Base-by-base conservation (phyloP, 30 jellyfish, hydroid and myxozoan genomes). In the Clytia hemisphaerica region DNA sequence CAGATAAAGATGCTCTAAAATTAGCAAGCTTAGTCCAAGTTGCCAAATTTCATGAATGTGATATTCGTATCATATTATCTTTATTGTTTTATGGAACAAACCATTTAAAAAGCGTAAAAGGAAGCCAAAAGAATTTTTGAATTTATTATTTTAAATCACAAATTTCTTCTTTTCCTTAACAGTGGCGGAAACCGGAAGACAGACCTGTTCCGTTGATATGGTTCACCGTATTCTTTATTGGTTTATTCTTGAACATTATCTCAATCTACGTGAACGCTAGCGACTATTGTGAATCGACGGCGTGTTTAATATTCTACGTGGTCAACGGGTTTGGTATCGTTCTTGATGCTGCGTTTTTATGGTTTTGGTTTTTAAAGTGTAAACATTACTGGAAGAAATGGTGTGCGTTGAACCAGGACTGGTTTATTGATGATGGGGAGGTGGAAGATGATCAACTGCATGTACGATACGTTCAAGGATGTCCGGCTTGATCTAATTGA, bases 131-230 rank as follows among this genome's bases (percentile, higher is more conserved):
- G n/a, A n/a, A n/a, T n/a, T n/a, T n/a, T n/a, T n/a, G n/a, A n/a
- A n/a, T n/a, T n/a, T n/a, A n/a, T 26, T 36, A 14, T 16, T 65
- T 24, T 7, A 9, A 5, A 4, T 32, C 37, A 22, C 9, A 15
- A 16, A 32, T 59, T 7, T 57, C 31, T 75, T 4, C 22, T 30
- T 33, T 45, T 2, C 46, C 24, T 26, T 87, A 54, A 30, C 35
- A 88, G 97, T 88, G 97, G 97, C 72, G 74, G 33, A 71, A 71
- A 71, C 94, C 97, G 19, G 93, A 88, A 61, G 97, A 73, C 78
- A 58, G 76, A 36, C 97, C 97, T 33, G 67, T 88, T 4, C 97
- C 97, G 2, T 28, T 79, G 32, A 88, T 88, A 22, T 88, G 97
- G 97, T 88, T 88, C 77, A 26, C 77, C 44, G 97, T 88, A 18